Percentiles rank a stretch among this genome's conserved stretches.
These are phyloP conservation scores for Yponomeuta cagnagella DNA, from an alignment of 2,888 invertebrate genomes.

Conservation along the genomic window DNA sequence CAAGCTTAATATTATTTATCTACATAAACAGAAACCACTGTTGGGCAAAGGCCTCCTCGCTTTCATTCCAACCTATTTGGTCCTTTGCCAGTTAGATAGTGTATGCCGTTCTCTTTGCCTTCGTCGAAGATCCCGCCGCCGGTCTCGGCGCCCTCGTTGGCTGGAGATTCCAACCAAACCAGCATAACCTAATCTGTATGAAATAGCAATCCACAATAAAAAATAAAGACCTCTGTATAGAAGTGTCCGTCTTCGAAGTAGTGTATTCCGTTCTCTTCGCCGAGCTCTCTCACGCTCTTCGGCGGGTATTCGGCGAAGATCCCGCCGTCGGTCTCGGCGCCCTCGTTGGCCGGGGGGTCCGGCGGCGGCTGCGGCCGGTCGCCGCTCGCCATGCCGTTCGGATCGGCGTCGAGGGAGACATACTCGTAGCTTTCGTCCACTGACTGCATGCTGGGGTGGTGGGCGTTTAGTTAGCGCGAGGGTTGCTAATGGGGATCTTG, in stretches of 20 bases:
- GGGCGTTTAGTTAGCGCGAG: no score
- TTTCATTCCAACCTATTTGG: no score
- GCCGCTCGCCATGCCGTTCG: conserved; percentile 42
- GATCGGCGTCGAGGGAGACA: conserved; percentile 59
- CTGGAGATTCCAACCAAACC: conserved; percentile 43
- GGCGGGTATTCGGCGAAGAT: conserved; percentile 71
- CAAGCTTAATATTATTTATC: no score
- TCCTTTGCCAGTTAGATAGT: conserved; percentile 75
- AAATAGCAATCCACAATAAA: neutral
- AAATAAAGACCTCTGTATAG: conserved; percentile 84
- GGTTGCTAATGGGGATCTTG: no score
- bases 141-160: conserved; percentile 27
- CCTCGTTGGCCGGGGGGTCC: conserved; percentile 38
- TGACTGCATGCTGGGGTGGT: conserved; percentile 59
- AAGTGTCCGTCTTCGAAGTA: conserved; percentile 95
- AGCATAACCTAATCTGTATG: neutral
- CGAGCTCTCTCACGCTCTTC: conserved; percentile 80
- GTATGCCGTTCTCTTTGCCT: conserved; percentile 88
- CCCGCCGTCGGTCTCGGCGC: conserved; percentile 21
- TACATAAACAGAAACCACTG: no score
- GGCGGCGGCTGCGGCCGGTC: conserved; percentile 30
- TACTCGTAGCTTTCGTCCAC: conserved; percentile 73
- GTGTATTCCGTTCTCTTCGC: conserved; percentile 89
- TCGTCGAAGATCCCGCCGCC: conserved; percentile 19
- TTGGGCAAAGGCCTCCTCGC: no score